Evolutionary conservation across 1,140 invertebrate genomes (phyloP), one percentile per base, ranked within the genome.

Genomic region (Portunus trituberculatus): DNA sequence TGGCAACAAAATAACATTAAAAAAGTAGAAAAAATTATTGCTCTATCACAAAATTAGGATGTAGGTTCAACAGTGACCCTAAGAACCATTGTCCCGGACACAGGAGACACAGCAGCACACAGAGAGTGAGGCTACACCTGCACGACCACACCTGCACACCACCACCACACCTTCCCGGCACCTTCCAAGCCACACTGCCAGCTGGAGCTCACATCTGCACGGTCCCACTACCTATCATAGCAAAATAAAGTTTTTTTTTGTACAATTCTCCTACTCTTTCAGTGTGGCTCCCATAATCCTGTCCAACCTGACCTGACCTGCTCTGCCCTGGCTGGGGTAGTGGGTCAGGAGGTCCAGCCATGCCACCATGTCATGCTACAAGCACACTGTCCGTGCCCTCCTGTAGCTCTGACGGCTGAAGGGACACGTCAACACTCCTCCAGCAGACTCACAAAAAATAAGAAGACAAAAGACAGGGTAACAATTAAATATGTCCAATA

Each of bases 191-290:
- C 67, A 76, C 6, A 76, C 67, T 76, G 67, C 1, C 8, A 10
- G 52, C 52, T 59, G 52, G 52, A 59, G 52, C 20, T n/a, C 67
- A 76, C 67, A 76, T 25, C 67, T 76, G 67, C 67, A n/a, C 67
- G 20, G 4, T 20, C 67, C 67, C 16, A 94, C 93, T 94, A 94
- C 87, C 93, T 94, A 94, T 89, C 76, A 90, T 94, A 94, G 93
- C 93, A 94, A 94, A 94, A 94, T 94, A 94, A 94, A 94, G 90
- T 94, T 93, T 87, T 93, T 87, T 94, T 94, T 94, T 94, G 93
- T 94, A 94, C 93, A 94, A 83, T 83, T 94, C 87, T 94, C 90
- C 87, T 76, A 52, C 93, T 88, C 76, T 91, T 52, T 39, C 90
- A 89, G 93, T 90, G 86, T 88, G 93, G 93, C 52, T 67, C 52